Base-by-base conservation (phyloP, 1,140 invertebrate species). In the Maniola jurtina region DNA sequence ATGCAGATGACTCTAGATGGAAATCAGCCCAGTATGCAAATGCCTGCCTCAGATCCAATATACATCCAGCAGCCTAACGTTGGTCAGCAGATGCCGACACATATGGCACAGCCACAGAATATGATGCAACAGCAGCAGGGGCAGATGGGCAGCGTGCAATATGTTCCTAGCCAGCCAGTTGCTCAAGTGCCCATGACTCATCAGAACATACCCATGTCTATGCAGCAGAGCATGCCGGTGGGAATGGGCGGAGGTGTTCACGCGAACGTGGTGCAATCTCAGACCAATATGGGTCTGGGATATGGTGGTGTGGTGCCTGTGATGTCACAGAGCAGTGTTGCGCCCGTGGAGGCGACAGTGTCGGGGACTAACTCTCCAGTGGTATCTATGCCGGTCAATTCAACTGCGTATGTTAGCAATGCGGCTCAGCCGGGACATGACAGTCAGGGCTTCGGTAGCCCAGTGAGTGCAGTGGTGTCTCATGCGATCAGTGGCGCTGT, bases 1-100 rank as follows among this genome's bases (percentile, higher is more conserved):
- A 91, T 91, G 84, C 88, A 90, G 75, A 92, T 92, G 88, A 86
- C 89, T 74, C 84, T 91, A 76, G 91, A 92, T 79, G 84, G 80
- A 73, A 91, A 91, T 86, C 91, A 91, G 82, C 79, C 86, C 47
- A 89, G 84, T 70, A 90, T 92, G 89, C 90, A 91, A 81, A 91
- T 92, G 79, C 89, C 90, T 61, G 81, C 84, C 71, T 84, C 89
- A 72, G 91, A 92, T 83, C 84, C 87, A 13, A 92, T 92, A 71
- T 92, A 80, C 71, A 89, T 92, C 86, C 90, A 91, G 68, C 83
- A 76, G 63, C 70, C 84, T 13, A 89, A 87, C 70, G 88, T 91
- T 6, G 85, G 85, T 38, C 89, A 91, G 62, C 88, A 91, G 47
- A 87, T 91, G 73, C 87, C 87, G 14, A 77, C 90, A 62, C 90